Conservation (phyloP, 2,797 vertebrate species). For the Scolopax rusticola region DNA sequence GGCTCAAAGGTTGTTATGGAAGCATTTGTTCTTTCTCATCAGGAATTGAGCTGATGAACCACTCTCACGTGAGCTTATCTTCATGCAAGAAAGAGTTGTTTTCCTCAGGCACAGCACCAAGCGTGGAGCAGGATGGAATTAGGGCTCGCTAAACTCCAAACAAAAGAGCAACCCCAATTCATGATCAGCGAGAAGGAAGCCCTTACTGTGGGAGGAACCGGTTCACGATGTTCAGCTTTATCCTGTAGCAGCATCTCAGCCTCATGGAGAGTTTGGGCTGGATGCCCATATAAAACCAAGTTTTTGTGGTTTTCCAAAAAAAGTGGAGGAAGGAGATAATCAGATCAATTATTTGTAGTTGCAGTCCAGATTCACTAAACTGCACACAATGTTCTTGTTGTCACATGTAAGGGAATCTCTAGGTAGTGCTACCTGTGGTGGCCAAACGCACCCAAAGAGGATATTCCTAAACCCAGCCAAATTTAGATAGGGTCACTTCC, state of each 20-base stretch:
- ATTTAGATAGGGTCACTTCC: neutral
- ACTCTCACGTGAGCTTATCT: neutral
- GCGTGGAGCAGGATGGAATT: neutral
- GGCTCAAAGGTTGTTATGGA: neutral
- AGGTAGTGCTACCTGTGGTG: neutral
- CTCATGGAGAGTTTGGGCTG: neutral
- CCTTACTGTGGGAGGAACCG: neutral
- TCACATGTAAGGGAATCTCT: neutral
- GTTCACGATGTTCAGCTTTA: rapidly evolving
- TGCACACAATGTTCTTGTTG: neutral
- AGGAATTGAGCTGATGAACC: rapidly evolving
- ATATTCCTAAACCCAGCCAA: neutral
- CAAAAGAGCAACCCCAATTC: neutral
- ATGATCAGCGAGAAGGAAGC: neutral
- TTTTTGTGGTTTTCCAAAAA: neutral
- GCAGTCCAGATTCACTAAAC: neutral
- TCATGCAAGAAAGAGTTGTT: neutral
- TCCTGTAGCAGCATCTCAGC: neutral
- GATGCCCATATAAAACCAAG: neutral
- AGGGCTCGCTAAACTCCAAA: neutral
- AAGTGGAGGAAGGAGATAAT: neutral
- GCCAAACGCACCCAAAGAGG: neutral
- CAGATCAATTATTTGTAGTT: neutral
- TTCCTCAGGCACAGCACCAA: neutral
- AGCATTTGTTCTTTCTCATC: neutral